Evolutionary conservation across 2,888 invertebrate genomes (phyloP), one percentile per base, ranked within the genome.

Genomic region (Aphodius granarius): DNA sequence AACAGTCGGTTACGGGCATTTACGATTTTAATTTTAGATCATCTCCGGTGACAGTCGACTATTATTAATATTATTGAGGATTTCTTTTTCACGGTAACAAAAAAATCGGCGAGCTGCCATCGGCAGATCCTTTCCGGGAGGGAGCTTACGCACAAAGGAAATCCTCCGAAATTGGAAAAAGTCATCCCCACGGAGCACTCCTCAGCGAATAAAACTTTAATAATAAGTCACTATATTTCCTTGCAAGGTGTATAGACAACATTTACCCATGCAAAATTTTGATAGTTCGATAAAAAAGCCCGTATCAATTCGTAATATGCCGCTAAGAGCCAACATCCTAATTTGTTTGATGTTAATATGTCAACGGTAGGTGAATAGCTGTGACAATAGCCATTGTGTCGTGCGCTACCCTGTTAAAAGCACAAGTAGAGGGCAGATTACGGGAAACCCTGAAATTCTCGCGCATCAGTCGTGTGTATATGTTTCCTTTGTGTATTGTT

Each of bases 21-120:
- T 74, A 74, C 63, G 70, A 74, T 74, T 74, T 74, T 74, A 74
- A 74, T 74, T 74, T 74, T 74, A 74, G 74, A 74, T 74, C 74
- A 63, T 70, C 74, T 43, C 43, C 43, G 43, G 43, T 43, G 43
- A 43, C 43, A 43, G 43, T 43, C 43, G 43, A 43, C 9, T 6
- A 3, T 43, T 43, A 43, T 43, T 43, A 43, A 43, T 43, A 43
- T 43, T 43, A 43, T 43, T 43, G 43, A 43, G 43, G 9, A 6
- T 43, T 43, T 43, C 43, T 43, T 43, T 43, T 43, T 13, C 43
- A 43, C 43, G 43, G 43, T 13, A 43, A 43, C 43, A 43, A 43
- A 43, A 43, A 43, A 43, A n/a, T n/a, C 43, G 43, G 43, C 43
- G 43, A 43, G 43, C 43, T 43, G 43, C 43, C 43, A 9, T 13